Evolutionary conservation across 2,888 invertebrate species (phyloP), one percentile per base, ranked within the genome.

Genomic region (Scotopteryx bipunctaria): DNA sequence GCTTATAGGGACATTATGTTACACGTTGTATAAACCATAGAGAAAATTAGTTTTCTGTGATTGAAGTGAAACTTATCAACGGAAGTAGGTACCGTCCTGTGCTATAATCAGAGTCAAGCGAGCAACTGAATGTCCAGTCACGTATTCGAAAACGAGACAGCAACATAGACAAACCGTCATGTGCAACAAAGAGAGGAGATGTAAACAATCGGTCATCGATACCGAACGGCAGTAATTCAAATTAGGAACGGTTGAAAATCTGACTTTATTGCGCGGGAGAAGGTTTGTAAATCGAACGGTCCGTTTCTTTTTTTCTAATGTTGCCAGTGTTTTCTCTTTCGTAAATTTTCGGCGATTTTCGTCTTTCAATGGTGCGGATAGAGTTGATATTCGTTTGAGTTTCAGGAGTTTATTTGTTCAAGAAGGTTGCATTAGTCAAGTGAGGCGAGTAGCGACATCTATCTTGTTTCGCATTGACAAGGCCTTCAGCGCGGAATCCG

Each of bases 401-500:
- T 17, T 35, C 16, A 15, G 53, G 17, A 14, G 37, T 31, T 53
- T 47, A 38, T 11, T 42, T 33, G 27, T 40, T 35, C 33, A 44
- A 38, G 25, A 15, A 25, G n/a, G n/a, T 49, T 76, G 78, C 74
- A 79, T 77, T 80, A 76, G 75, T 69, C 66, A 69, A 66, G 66
- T 64, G 66, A 66, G 69, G 67, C 68, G 73, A 78, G 75, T 77
- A 71, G 75, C 44, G 57, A 61, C 78, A 81, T 83, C 78, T 76
- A 78, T 81, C 77, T 81, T 71, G 78, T 77, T 79, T 78, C 74
- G 76, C 73, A 78, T 81, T 74, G 75, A 79, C 77, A 73, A 72
- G 74, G 69, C 71, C 67, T 67, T 71, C 72, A 66, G 69, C 42
- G 35, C 66, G 59, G 78, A 76, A 76, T 78, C 66, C 66, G 60